Conservation (phyloP, 2,797 vertebrate genomes). For the Cyprinella venusta region DNA sequence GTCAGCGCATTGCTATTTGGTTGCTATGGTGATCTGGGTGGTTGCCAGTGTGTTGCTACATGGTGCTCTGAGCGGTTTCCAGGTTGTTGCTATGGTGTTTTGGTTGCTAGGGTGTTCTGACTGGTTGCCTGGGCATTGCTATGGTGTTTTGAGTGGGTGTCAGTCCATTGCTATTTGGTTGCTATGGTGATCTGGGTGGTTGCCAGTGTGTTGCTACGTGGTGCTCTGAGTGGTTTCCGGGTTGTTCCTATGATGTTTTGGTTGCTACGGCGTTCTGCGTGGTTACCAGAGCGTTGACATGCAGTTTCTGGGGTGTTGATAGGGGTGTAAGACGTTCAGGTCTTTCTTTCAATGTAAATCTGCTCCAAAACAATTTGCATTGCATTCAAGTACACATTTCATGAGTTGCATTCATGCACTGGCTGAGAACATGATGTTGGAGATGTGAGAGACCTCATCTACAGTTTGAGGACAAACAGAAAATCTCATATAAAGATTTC, state of each 20-base stretch:
- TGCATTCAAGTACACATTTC: not conserved
- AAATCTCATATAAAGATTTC: too few species aligned
- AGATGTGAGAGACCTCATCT: not conserved
- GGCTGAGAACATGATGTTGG: not conserved
- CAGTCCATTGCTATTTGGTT: not conserved
- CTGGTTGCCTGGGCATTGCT: not conserved
- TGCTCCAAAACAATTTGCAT: not conserved
- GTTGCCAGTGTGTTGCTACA: too few species aligned
- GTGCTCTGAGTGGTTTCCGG: too few species aligned
- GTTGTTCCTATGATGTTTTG: not conserved
- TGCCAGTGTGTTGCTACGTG: not conserved
- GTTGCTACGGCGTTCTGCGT: too few species aligned
- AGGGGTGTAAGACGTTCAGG: too few species aligned
- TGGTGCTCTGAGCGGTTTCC: not conserved
- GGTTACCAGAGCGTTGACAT: too few species aligned
- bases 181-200: not conserved
- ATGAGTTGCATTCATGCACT: not conserved
- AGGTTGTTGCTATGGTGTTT: not conserved
- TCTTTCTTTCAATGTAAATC: too few species aligned
- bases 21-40: too few species aligned
- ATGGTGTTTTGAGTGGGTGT: not conserved
- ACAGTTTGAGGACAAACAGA: not conserved
- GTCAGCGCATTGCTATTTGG: too few species aligned
- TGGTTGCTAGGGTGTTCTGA: not conserved
- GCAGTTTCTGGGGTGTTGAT: too few species aligned